Evolutionary conservation across 2,888 invertebrate genomes (phyloP).

Genomic region (Ormyrus labotus): DNA sequence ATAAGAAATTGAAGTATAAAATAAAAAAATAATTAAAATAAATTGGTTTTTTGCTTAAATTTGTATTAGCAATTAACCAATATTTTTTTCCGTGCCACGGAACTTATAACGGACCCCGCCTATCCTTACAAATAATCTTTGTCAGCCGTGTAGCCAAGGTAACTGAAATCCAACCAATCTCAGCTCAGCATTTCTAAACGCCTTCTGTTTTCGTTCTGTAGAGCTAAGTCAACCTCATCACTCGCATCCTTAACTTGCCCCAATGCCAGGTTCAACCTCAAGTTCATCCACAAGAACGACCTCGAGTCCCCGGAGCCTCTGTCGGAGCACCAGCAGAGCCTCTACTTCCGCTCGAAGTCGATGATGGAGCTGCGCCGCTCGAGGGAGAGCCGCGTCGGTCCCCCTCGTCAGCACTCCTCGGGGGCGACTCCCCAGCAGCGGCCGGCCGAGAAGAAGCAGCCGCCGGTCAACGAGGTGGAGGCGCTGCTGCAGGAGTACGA

Average conservation of each 20-base stretch:
- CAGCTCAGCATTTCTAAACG: no score
- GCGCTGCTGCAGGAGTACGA: constrained; percentile 71
- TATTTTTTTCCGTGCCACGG: no score
- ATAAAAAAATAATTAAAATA: no score
- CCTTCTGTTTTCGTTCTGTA: no score
- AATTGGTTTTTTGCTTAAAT: no score
- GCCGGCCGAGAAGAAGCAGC: not conserved
- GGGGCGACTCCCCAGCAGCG: constrained; percentile 2
- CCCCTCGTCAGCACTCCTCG: constrained; percentile 7
- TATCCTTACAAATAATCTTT: no score
- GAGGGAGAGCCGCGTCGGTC: not conserved
- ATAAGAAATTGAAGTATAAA: no score
- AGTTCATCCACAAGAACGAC: constrained; percentile 60
- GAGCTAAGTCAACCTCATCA: no score
- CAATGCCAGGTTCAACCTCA: constrained; percentile 57
- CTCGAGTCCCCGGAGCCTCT: constrained; percentile 16
- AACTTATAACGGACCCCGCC: no score
- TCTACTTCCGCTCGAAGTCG: constrained; percentile 66
- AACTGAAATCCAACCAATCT: no score
- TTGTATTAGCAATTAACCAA: no score
- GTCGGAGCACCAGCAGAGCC: not conserved
- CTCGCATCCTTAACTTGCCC: not conserved
- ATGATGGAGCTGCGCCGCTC: constrained; percentile 65
- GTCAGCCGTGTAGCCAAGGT: no score
- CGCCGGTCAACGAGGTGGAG: constrained; percentile 62